Base-by-base conservation (phyloP, 2,797 vertebrate genomes). In the Nannoperca obscura region DNA sequence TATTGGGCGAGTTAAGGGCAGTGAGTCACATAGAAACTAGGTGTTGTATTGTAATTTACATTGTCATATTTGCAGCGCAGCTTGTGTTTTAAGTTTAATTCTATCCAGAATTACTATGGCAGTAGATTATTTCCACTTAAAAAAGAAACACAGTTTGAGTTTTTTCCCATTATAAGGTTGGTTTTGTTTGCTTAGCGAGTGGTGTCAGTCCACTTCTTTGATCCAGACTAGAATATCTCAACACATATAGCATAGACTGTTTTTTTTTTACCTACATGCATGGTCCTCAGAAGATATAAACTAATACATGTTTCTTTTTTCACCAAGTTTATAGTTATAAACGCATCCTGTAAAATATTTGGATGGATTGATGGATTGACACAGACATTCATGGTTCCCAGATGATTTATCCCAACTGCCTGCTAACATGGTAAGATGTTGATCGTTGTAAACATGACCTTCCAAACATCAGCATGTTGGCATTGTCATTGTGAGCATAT, bases 1-100 rank as follows among this genome's bases (percentile, higher is more conserved):
- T 78, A 57, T 67, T 54, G 83, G 71, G 47, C 62, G 47, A 78
- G 63, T 64, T 78, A 85, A 85, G 74, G 88, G 84, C 84, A 83
- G 22, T 0, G 22, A 73, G 74, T 75, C 61, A 4, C 40, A 34
- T 71, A 3, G 24, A 27, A 27, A 27, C 24, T 27, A 27, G 24
- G 24, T 27, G 24, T 27, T 27, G 24, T 2, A 27, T 27, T 27
- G 24, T 27, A 27, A 27, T 27, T 27, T 27, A 27, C 24, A 27
- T 27, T 27, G 24, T 27, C 24, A 27, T 27, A 27, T 27, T 27
- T 27, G 24, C 24, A 27, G 24, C 24, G 24, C 24, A 27, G 24
- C 24, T 27, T 27, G 24, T 27, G 24, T 27, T 27, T 27, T 27
- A 27, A 27, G 24, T 27, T 27, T 27, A 27, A 27, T 27, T 27